Base-by-base conservation (phyloP, 1,140 invertebrate species). In the Drosophila auraria region DNA sequence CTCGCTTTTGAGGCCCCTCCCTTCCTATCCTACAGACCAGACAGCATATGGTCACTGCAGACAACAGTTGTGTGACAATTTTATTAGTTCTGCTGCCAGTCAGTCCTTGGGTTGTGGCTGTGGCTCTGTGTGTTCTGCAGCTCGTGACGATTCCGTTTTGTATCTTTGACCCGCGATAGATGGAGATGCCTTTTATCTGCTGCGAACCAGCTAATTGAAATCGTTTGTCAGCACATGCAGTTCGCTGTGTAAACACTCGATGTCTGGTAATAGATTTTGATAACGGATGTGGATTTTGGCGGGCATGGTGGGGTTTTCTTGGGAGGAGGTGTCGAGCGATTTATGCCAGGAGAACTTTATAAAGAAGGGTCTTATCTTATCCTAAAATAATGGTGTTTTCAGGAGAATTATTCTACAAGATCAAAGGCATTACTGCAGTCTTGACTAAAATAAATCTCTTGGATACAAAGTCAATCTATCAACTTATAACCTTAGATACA, bases 151-250 rank as follows among this genome's bases (percentile, higher is more conserved):
- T 79, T 83, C 81, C 79, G 65, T 70, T 82, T 68, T 76, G 72
- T 60, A 76, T 76, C 74, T 68, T 76, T 87, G 83, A 87, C 75
- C 82, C 75, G 82, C 78, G 68, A 73, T 77, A 49, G 51, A 60
- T 54, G 65, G 65, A 72, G 56, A 61, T 72, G 78, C 77, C 77
- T 89, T 89, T 78, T 81, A 63, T 77, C 78, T 87, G 70, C 77
- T 64, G 65, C 81, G 75, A 87, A 58, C 44, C 69, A 53, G 83
- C 84, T 89, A 89, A 89, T 89, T 89, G 84, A 89, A 89, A 82
- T 90, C 84, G 86, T 84, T 89, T 89, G 86, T 89, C 84, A 89
- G 86, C 78, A 73, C 74, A 68, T 30, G 27, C 68, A 59, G 30
- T 36, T 42, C 73, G 53, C 53, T 54, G 23, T 81, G 81, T 89